phyloP scores from a whole-genome alignment of 2,797 vertebrate species.

The Cyclopterus lumpus region DNA sequence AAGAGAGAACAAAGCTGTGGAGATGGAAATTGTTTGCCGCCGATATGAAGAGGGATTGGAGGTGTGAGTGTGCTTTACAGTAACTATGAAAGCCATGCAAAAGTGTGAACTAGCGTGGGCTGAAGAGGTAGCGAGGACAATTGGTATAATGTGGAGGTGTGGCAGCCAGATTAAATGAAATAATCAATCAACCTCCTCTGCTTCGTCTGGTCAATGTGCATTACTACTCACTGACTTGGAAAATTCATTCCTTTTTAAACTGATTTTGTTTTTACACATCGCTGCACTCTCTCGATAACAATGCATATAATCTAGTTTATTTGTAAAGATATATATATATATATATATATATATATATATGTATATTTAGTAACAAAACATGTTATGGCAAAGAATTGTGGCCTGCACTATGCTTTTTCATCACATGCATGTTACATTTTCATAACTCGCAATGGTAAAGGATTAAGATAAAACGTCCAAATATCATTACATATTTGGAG shows the following conservation, averaged over 20 bases:
- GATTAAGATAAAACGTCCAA: not conserved
- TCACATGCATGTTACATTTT: conserved; percentile 4
- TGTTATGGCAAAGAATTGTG: conserved; percentile 19
- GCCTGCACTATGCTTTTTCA: conserved; percentile 13
- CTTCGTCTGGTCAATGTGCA: conserved; percentile 60
- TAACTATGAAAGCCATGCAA: conserved; percentile 57
- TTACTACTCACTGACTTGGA: conserved; percentile 56
- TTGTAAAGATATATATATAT: conserved; percentile 12
- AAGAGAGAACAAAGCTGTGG: conserved; percentile 65
- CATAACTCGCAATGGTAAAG: conserved; percentile 1
- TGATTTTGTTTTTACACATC: conserved; percentile 54
- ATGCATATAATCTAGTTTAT: conserved; percentile 26
- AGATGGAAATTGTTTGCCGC: conserved; percentile 68
- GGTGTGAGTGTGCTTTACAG: conserved; percentile 58
- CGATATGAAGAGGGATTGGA: conserved; percentile 66
- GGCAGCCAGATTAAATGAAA: conserved; percentile 65
- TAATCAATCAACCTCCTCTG: conserved; percentile 73
- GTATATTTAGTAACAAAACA: conserved; percentile 17
- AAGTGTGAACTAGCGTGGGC: conserved; percentile 44
- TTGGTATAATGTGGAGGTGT: conserved; percentile 56
- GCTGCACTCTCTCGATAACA: conserved; percentile 39
- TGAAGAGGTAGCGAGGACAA: conserved; percentile 44
- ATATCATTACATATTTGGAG: not conserved
- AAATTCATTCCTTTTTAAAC: conserved; percentile 57
- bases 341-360: no score